Evolutionary conservation across 2,113 vertebrate species (phyloP), one percentile per base, ranked within the genome.

Genomic region (Fulmarus glacialis): DNA sequence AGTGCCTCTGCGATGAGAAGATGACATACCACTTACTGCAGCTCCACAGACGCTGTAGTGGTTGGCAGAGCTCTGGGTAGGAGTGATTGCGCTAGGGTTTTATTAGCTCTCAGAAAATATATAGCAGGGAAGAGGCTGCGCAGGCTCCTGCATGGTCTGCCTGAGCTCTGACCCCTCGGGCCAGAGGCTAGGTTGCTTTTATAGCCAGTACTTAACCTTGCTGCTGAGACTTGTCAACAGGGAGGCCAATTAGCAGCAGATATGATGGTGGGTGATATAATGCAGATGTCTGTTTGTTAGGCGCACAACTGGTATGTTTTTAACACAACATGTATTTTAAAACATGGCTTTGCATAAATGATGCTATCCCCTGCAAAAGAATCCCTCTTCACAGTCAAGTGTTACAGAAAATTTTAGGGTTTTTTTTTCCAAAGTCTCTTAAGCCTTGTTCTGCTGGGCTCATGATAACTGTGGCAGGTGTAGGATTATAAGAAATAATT

Each of bases 141-240:
- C 66, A 19, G 78, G 88, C 94, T 91, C 71, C 75, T 29, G 62
- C 89, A 22, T 2, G 0, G 17, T 14, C 89, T 92, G 73, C 66
- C 81, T 82, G 93, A 53, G 78, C 89, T 38, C 91, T 85, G 81
- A 89, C 94, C 91, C 45, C n/a, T 40, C 1, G 67, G 91, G 81
- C 82, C 53, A 77, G 81, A 96, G 91, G 94, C 77, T 45, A 15
- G 78, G 16, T 72, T 93, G 93, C 60, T 91, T 93, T 92, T 96
- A 97, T 74, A 79, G 94, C 84, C 93, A 59, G 82, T 66, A 93
- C 82, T 95, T 95, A 96, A 95, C 97, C 94, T 94, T 40, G 66
- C 77, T 73, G 81, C 93, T 66, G 74, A 72, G 87, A 75, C 74
- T 88, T 95, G 94, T 91, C 95, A 97, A 87, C 94, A 94, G 89